Percentiles rank a stretch among this genome's conserved stretches.
Evolutionary conservation across 2,797 vertebrate species (phyloP).

Genomic region (Enteromius argenteus): DNA sequence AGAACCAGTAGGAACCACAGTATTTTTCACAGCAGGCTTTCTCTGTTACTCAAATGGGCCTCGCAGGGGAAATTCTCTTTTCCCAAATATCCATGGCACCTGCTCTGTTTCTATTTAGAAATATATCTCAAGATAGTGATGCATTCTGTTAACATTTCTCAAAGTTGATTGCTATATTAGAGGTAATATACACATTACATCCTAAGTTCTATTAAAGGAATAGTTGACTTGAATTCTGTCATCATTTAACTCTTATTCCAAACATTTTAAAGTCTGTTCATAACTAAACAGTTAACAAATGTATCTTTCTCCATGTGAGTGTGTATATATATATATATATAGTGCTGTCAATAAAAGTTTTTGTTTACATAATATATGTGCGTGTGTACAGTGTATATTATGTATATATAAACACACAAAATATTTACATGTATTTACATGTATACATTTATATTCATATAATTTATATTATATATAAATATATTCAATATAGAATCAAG

Average conservation of each 20-base stretch:
- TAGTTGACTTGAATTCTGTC: not conserved
- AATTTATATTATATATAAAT: too few relatives aligned
- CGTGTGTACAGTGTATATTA: too few relatives aligned
- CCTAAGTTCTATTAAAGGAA: not conserved
- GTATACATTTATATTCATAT: too few relatives aligned
- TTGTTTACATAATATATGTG: too few relatives aligned
- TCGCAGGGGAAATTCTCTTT: conserved; percentile 74
- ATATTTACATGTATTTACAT: too few relatives aligned
- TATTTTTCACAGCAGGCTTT: conserved; percentile 86
- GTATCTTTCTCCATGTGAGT: too few relatives aligned
- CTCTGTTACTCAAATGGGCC: conserved; percentile 79
- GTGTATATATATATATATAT: not conserved
- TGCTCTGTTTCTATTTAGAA: conserved; percentile 81
- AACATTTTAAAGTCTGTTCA: not conserved
- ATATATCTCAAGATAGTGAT: conserved; percentile 79
- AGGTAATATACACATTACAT: not conserved
- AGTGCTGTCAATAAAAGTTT: too few relatives aligned
- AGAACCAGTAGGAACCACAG: conserved; percentile 83
- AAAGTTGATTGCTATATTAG: not conserved
- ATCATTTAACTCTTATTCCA: not conserved
- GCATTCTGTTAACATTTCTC: conserved; percentile 78
- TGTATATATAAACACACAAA: too few relatives aligned
- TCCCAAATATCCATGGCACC: conserved; percentile 81
- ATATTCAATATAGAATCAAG: too few relatives aligned
- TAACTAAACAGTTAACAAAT: not conserved